Base-by-base conservation (phyloP, 2,888 invertebrate genomes). In the Phorcus lineatus region DNA sequence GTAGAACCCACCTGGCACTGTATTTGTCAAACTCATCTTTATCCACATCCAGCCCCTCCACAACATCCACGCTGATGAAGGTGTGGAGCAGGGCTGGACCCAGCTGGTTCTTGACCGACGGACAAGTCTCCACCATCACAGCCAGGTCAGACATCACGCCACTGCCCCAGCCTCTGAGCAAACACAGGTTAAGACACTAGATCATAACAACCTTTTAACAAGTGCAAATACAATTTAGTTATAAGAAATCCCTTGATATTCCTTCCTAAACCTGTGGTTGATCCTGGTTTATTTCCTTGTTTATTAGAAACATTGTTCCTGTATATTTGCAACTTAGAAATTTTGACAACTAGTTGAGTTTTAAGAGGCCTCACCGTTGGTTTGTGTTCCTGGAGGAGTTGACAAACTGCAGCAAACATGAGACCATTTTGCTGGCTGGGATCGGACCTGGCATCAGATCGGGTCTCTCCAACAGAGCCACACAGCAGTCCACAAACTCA, bases 1-100 rank as follows among this genome's bases (percentile, higher is more conserved):
- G 22, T 28, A n/a, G n/a, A 57, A 22, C 53, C n/a, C 16, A 83
- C 85, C 85, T 85, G 54, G 83, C 52, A 13, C 53, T 57, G 78
- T 82, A 85, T 54, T 85, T 85, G 80, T 85, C 85, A 75, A 85
- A 85, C 24, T 80, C 80, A 52, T 85, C 85, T 31, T 81, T 84
- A 77, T 85, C 85, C 0, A 85, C 84, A 67, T 85, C 85, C 17
- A 84, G 84, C 13, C 85, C 85, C 81, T 85, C 85, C 28, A 85
- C 85, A 7, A 84, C 84, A 74, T 85, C 84, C 53, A 84, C 84
- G 70, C 80, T 81, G 80, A 82, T 77, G 47, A 84, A 84, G 47
- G 80, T 79, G n/a, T 74, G 47, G n/a, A 85, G 74, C 24, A 85
- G 78, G 16, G 82, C 85, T 11, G 85, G 84, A 0, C 85, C 83